Evolutionary conservation across 2,888 invertebrate genomes (phyloP), one percentile per base, ranked within the genome.

Genomic region (Dynastes hyllus): DNA sequence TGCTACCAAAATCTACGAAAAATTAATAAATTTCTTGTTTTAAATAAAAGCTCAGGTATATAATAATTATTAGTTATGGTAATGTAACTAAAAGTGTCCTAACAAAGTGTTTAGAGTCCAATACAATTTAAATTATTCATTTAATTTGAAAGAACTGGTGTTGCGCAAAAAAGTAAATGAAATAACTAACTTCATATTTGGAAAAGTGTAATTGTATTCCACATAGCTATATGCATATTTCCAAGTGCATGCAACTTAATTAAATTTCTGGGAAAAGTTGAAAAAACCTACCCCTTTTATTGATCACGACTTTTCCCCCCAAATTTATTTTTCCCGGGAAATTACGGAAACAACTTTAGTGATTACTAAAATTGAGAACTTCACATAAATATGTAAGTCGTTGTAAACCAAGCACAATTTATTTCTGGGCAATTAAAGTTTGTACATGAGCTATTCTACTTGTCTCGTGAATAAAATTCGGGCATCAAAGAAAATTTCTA

Each of bases 171-270:
- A 45, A 8, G 11, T 9, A 11, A 45, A 11, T 8, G 45, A 9
- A 9, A 9, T 8, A 8, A 8, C 11, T 45, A 45, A 45, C 45
- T 45, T 45, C 45, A 55, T n/a, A 55, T 22, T 6, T 22, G 55
- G n/a, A 55, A 55, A 55, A 11, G 8, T 45, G 45, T 55, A 55
- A 55, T 55, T n/a, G 55, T 2, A 55, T 55, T 55, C 55, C n/a
- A 6, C 11, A n/a, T 55, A 55, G 11, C 11, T 9, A 11, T 8
- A 32, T 45, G 45, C 45, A 16, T 55, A 55, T 16, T 55, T 55
- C 55, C n/a, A 55, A 22, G 55, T 55, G 22, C n/a, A 45, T 45
- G 9, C 11, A n/a, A 22, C n/a, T 55, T 55, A 55, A 55, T 55
- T 55, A 55, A 55, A 55, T 55, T 55, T 55, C 16, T n/a, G 13